Evolutionary conservation across 2,888 invertebrate genomes (phyloP), one percentile per base, ranked within the genome.

Genomic region (Tachina fera): DNA sequence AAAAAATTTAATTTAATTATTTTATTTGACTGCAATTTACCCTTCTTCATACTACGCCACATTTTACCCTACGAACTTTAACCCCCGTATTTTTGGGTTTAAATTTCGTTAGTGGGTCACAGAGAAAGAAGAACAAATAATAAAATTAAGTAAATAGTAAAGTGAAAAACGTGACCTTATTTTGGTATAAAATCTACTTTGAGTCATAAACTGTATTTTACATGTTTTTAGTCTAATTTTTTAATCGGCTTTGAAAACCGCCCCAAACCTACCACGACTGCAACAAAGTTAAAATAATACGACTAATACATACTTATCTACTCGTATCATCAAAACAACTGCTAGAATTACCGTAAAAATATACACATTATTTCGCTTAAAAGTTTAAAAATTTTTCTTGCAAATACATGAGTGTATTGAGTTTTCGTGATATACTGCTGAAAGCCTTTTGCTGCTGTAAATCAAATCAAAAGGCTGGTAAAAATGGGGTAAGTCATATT

Each of bases 401-500:
- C 16, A 61, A 79, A 79, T 83, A 86, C 86, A 86, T 86, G 86
- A 86, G 86, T 86, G 22, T 86, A 49, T 79, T 86, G 71, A 86
- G n/a, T 79, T 86, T 65, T 76, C 79, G 86, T 80, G 86, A 86
- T 63, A 58, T 86, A 79, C 63, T 86, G 22, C 67, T 65, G 67
- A 79, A 86, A 76, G 86, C 89, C 72, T 88, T 89, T 83, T 91
- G 91, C 81, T 90, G 89, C 81, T 89, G 89, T 83, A 88, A 89
- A 79, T 87, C 72, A 79, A 68, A 89, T 83, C 77, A 85, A 58
- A 89, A 89, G 86, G 90, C 89, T 81, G 91, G 90, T 75, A 87
- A 91, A 72, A 91, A 91, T 90, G 92, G 92, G 92, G 92, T 92
- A 90, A 92, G 91, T 82, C 31, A 31, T 39, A 58, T 60, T 1